Evolutionary conservation across 1,140 invertebrate species (phyloP).

Genomic region (Lepidostoma basale): DNA sequence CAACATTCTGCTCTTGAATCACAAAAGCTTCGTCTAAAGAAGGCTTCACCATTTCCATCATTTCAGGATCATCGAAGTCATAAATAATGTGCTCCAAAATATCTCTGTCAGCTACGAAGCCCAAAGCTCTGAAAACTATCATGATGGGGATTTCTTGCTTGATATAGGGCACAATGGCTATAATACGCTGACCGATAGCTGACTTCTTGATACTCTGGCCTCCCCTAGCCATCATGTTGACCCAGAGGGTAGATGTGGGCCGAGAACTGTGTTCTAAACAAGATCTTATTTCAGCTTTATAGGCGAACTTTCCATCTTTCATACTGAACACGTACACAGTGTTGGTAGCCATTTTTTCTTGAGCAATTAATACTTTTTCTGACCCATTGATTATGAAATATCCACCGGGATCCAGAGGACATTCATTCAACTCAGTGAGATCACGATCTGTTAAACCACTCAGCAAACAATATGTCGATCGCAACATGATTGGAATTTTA

Average conservation of each 20-base stretch:
- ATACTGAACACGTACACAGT: constrained; percentile 99
- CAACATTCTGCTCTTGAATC: constrained; percentile 98
- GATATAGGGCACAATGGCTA: constrained; percentile 97
- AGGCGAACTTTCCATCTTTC: constrained; percentile 98
- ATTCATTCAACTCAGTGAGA: constrained; percentile 98
- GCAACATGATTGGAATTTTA: constrained; percentile 95
- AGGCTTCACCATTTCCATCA: constrained; percentile 99
- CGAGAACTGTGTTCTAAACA: constrained; percentile 92
- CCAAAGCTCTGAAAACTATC: constrained; percentile 96
- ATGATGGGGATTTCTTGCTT: constrained; percentile 99
- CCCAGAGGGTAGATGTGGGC: constrained; percentile 96
- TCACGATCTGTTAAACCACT: constrained; percentile 95
- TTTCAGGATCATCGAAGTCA: constrained; percentile 98
- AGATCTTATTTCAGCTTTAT: constrained; percentile 95
- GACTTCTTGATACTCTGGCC: constrained; percentile 95
- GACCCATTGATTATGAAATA: constrained; percentile 97
- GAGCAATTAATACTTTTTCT: constrained; percentile 96
- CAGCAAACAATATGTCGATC: constrained; percentile 95
- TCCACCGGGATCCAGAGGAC: constrained; percentile 96
- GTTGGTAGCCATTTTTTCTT: constrained; percentile 99
- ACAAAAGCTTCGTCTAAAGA: constrained; percentile 99
- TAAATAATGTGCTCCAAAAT: constrained; percentile 99
- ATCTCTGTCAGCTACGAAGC: constrained; percentile 98
- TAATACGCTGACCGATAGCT: constrained; percentile 97
- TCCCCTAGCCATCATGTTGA: constrained; percentile 98